phyloP scores from a whole-genome alignment of 2,113 vertebrate species.

The Podarcis muralis region DNA sequence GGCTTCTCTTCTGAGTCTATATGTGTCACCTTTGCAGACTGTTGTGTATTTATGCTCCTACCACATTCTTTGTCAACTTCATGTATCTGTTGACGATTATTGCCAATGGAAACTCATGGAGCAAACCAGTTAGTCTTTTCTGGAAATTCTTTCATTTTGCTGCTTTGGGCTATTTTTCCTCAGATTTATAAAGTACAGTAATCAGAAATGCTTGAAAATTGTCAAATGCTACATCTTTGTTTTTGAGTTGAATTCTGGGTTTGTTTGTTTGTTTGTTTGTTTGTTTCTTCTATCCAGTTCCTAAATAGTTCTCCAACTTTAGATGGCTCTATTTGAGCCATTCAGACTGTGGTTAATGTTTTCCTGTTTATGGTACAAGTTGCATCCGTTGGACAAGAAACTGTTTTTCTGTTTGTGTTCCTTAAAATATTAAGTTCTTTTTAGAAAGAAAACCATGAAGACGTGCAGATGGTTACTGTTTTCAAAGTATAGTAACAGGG shows the following conservation, averaged over 20 bases:
- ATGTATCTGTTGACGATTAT: neutral
- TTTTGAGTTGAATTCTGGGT: neutral
- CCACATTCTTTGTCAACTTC: neutral
- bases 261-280: neutral
- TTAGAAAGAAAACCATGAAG: neutral
- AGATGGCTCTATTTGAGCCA: neutral
- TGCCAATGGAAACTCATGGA: neutral
- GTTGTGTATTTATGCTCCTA: neutral
- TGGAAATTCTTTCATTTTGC: neutral
- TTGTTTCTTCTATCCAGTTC: neutral
- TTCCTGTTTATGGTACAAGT: slow-evolving; percentile 30
- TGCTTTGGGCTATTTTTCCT: neutral
- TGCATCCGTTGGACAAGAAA: neutral
- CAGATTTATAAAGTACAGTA: neutral
- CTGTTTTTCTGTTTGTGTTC: accelerated
- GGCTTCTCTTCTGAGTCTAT: neutral
- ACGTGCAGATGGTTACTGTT: neutral
- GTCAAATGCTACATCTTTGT: neutral
- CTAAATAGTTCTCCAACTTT: neutral
- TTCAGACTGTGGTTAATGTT: neutral
- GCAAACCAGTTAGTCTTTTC: neutral
- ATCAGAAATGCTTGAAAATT: neutral
- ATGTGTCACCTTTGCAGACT: neutral
- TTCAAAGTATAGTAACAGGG: neutral
- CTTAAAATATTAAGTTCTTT: too few relatives aligned